Percentiles rank a stretch among this genome's conserved stretches.
Conservation (phyloP, 2,888 invertebrate genomes). For the Rhorus exstirpatorius region DNA sequence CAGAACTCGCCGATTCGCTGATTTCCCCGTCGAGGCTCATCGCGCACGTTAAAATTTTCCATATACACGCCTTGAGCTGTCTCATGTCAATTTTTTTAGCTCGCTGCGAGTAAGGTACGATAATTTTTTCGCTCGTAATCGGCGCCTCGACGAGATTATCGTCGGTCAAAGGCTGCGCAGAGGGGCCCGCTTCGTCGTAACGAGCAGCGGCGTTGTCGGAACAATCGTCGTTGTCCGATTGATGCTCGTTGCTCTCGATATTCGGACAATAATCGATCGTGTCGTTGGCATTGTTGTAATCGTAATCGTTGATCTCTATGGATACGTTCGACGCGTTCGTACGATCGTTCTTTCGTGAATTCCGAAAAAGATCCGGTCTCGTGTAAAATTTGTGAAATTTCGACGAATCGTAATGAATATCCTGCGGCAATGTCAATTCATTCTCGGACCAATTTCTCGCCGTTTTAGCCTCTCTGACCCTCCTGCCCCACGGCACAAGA, state of each 20-base stretch:
- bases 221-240: too few species aligned
- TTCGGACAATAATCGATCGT: slow-evolving; percentile 87
- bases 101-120: slow-evolving; percentile 92
- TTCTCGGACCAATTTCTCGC: slow-evolving; percentile 77
- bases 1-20: slow-evolving; percentile 77
- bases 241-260: slow-evolving; percentile 69
- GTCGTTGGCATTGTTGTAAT: slow-evolving; percentile 88
- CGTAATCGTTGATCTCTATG: slow-evolving; percentile 86
- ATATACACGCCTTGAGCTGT: slow-evolving; percentile 92
- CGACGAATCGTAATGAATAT: slow-evolving; percentile 74
- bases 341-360: slow-evolving; percentile 21
- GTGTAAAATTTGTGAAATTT: slow-evolving; percentile 69
- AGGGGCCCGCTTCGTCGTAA: slow-evolving; percentile 77
- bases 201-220: slow-evolving; percentile 78
- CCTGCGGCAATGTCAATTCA: slow-evolving; percentile 74
- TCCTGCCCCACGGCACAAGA: neutral
- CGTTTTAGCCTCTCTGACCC: slow-evolving; percentile 67
- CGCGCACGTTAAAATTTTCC: slow-evolving; percentile 88
- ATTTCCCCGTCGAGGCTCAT: slow-evolving; percentile 81
- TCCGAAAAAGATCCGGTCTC: slow-evolving; percentile 54
- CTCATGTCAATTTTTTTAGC: slow-evolving; percentile 96
- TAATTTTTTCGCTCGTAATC: slow-evolving; percentile 89
- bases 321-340: slow-evolving; percentile 46
- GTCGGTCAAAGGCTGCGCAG: slow-evolving; percentile 84
- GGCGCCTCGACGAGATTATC: slow-evolving; percentile 90